These are phyloP conservation scores for Perizoma flavofasciatum DNA, from an alignment of 2,888 invertebrate genomes.

Conservation along the genomic window DNA sequence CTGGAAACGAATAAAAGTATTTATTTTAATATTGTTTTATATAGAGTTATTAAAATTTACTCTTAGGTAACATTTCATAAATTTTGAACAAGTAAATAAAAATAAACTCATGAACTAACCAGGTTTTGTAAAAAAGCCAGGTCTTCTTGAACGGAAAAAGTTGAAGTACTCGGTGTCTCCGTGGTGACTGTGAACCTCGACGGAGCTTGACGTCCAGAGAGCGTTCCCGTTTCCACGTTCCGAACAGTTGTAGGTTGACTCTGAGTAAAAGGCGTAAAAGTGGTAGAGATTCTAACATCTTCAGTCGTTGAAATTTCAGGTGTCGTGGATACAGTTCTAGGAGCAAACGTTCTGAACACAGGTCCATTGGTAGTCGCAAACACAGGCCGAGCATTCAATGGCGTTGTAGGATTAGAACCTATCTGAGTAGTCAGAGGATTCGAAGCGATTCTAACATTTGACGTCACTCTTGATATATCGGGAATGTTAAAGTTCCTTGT, in stretches of 20 bases:
- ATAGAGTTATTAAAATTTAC: background rate
- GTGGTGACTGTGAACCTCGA: conserved; percentile 62
- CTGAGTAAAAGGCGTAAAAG: conserved; percentile 62
- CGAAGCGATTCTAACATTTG: conserved; percentile 73
- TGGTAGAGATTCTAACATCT: conserved; percentile 70
- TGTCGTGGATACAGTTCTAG: conserved; percentile 63
- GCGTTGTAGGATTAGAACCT: conserved; percentile 68
- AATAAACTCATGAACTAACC: conserved; percentile 62
- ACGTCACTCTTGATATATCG: conserved; percentile 69
- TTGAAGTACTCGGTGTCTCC: conserved; percentile 72
- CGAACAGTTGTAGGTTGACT: conserved; percentile 55
- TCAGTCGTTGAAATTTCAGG: conserved; percentile 56
- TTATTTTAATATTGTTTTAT: background rate
- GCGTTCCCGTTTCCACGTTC: conserved; percentile 45
- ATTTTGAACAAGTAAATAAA: no score
- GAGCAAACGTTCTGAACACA: conserved; percentile 53
- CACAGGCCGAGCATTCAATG: conserved; percentile 64
- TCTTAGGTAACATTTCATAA: no score
- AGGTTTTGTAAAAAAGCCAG: conserved; percentile 84
- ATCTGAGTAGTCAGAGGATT: conserved; percentile 68
- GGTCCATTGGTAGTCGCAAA: conserved; percentile 61
- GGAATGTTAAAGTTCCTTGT: conserved; percentile 56
- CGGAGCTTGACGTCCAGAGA: conserved; percentile 53
- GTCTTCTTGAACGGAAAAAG: conserved; percentile 82
- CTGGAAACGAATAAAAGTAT: conserved; percentile 54